phyloP scores from a whole-genome alignment of 1,140 invertebrate species.

The Lethocerus indicus region DNA sequence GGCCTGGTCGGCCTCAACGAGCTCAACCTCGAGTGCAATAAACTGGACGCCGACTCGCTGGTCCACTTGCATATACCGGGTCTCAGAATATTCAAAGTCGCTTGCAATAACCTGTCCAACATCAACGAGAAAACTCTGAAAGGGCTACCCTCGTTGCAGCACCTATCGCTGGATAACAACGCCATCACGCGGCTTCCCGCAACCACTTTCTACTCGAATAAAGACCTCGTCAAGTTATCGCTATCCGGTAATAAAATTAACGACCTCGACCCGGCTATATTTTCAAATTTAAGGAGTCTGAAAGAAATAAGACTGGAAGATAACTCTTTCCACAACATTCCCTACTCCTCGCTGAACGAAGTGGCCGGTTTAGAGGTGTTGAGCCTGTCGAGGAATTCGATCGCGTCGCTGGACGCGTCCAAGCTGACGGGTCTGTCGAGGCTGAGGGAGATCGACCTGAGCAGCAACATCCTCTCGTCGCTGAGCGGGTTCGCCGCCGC shows the following conservation, averaged over 20 bases:
- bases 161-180: conserved; percentile 46
- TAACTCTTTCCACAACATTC: conserved; percentile 55
- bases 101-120: conserved; percentile 50
- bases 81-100: conserved; percentile 48
- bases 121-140: conserved; percentile 46
- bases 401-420: conserved; percentile 55
- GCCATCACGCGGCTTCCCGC: conserved; percentile 45
- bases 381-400: conserved; percentile 46
- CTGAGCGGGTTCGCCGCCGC: conserved; percentile 58
- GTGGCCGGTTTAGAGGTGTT: conserved; percentile 45
- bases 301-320: conserved; percentile 54
- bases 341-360: conserved; percentile 55
- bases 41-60: conserved; percentile 43
- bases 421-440: conserved; percentile 51
- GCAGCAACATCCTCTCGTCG: conserved; percentile 53
- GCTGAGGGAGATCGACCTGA: conserved; percentile 54
- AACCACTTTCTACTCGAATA: conserved; percentile 51
- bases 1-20: conserved; percentile 46
- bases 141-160: conserved; percentile 54
- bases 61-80: conserved; percentile 49
- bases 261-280: conserved; percentile 44
- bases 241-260: conserved; percentile 46
- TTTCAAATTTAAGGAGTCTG: conserved; percentile 46
- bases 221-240: conserved; percentile 52
- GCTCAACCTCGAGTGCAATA: conserved; percentile 54